A percentile compares a stretch with the other conserved stretches of the same genome.
Conservation (phyloP, 2,797 vertebrate genomes). For the Arrhamphus sclerolepis region DNA sequence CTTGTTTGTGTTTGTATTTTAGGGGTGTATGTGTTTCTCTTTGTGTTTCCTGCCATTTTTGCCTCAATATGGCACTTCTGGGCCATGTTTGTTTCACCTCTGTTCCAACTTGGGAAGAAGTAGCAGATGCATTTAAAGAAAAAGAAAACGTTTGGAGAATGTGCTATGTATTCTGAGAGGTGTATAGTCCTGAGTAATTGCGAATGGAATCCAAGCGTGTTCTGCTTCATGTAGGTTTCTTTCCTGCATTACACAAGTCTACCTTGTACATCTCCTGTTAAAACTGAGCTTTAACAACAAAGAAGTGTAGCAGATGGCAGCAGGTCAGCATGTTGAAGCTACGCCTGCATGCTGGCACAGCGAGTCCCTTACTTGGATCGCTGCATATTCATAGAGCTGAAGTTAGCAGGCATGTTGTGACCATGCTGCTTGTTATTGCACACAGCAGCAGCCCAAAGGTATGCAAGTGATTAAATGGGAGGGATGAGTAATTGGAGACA, state of each 20-base stretch:
- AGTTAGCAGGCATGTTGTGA: constrained; percentile 17
- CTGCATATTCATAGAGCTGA: constrained; percentile 1
- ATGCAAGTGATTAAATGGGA: constrained; percentile 15
- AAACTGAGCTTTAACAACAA: constrained; percentile 29
- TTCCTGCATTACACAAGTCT: constrained; percentile 13
- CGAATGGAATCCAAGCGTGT: too few species aligned
- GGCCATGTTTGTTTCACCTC: too few species aligned
- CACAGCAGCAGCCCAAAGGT: constrained; percentile 25
- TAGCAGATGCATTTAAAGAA: too few species aligned
- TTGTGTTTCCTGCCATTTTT: too few species aligned
- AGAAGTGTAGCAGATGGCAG: constrained; percentile 15
- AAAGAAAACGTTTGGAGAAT: not conserved
- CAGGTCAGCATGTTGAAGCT: not conserved
- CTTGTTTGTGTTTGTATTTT: too few species aligned
- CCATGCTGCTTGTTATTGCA: constrained; percentile 12
- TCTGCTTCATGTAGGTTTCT: not conserved
- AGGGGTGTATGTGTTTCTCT: too few species aligned
- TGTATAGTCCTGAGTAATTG: not conserved
- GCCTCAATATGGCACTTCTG: too few species aligned
- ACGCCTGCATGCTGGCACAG: not conserved
- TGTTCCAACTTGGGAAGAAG: too few species aligned
- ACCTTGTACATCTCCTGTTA: constrained; percentile 11
- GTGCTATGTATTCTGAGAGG: not conserved
- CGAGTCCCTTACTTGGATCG: not conserved
- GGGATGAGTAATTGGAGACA: constrained; percentile 1